Conservation (phyloP, 2,888 invertebrate genomes). For the Melanargia galathea region DNA sequence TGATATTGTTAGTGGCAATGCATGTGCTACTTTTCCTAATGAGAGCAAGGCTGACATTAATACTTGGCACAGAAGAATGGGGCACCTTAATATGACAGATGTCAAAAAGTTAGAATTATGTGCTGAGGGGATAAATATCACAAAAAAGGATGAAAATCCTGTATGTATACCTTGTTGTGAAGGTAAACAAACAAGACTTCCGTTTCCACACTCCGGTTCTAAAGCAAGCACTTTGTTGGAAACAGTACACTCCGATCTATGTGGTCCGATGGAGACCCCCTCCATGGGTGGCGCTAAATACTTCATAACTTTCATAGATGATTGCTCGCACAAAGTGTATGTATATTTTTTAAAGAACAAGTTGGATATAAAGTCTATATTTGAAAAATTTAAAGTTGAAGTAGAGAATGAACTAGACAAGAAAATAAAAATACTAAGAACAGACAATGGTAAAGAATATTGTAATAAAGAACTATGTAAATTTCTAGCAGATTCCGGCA, state of each 20-base stretch:
- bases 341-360: conserved; percentile 55
- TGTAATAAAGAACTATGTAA: conserved; percentile 25
- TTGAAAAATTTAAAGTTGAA: conserved; percentile 30
- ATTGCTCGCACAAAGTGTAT: conserved; percentile 42
- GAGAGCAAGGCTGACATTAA: conserved; percentile 7
- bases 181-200: conserved; percentile 32
- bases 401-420: conserved; percentile 37
- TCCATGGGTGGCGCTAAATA: conserved; percentile 53
- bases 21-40: conserved; percentile 18
- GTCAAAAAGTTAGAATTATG: conserved; percentile 38
- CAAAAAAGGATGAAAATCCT: conserved; percentile 16
- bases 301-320: conserved; percentile 56
- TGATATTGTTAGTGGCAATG: conserved; percentile 26
- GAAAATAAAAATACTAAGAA: conserved; percentile 36
- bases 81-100: conserved; percentile 36
- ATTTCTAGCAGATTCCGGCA: conserved; percentile 48
- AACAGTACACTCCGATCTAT: conserved; percentile 53
- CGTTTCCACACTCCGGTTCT: conserved; percentile 27
- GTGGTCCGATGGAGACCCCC: conserved; percentile 52
- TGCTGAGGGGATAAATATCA: conserved; percentile 37
- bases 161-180: conserved; percentile 30
- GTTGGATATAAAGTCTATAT: conserved; percentile 44
- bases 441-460: conserved; percentile 38
- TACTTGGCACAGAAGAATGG: neutral
- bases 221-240: conserved; percentile 45